These are phyloP conservation scores for Megaceryle maxima DNA, from an alignment of 2,113 vertebrate species.

Conservation along the genomic window DNA sequence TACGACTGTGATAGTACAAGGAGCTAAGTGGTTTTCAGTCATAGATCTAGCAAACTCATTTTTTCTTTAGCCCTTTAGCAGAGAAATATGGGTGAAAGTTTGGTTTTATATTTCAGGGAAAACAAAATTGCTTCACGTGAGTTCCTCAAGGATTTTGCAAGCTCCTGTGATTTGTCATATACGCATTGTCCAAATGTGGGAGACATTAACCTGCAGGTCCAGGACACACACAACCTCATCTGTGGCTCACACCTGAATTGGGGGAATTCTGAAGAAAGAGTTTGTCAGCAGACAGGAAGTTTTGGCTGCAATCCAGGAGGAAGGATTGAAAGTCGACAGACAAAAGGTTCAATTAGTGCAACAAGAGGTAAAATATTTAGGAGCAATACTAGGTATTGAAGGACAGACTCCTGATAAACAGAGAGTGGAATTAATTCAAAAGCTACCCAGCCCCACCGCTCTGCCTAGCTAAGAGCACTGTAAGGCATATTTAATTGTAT, in stretches of 20 bases:
- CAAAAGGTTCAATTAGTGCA: slow-evolving; percentile 53
- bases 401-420: slow-evolving; percentile 28
- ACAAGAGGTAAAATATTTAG: slow-evolving; percentile 53
- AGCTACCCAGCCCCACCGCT: neutral
- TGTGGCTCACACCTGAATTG: neutral
- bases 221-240: neutral
- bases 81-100: neutral
- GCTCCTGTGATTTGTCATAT: neutral
- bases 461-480: neutral
- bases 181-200: neutral
- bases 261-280: neutral
- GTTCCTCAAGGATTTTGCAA: neutral
- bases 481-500: slow-evolving; percentile 19
- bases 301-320: neutral
- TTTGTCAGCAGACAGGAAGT: neutral
- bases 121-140: neutral
- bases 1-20: neutral
- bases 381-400: neutral
- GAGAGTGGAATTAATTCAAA: slow-evolving; percentile 32
- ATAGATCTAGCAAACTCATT: slow-evolving; percentile 1
- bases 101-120: neutral
- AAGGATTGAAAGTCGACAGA: slow-evolving; percentile 17
- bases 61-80: neutral
- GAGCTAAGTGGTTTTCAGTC: slow-evolving; percentile 28
- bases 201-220: neutral